Conservation (phyloP, 2,888 invertebrate species). For the Polyommatus icarus region DNA sequence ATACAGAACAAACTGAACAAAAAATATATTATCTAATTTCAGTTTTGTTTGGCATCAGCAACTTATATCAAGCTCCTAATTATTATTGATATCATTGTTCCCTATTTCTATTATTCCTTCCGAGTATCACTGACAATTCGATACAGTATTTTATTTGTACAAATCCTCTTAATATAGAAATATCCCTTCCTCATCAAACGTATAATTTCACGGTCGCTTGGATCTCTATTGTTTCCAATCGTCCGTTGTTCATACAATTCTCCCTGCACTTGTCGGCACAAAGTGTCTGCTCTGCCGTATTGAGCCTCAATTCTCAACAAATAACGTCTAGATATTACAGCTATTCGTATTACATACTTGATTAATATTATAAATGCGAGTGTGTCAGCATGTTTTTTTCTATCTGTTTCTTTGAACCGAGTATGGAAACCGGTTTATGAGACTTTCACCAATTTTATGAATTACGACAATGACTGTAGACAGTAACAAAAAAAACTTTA, state of each 20-base stretch:
- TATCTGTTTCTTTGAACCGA: neutral
- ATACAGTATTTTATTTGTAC: neutral
- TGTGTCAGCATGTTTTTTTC: too few relatives aligned
- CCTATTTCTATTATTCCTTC: neutral
- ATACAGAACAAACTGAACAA: too few relatives aligned
- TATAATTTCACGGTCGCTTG: constrained; percentile 8
- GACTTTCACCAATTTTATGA: too few relatives aligned
- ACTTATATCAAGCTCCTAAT: neutral
- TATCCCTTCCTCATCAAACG: constrained; percentile 17
- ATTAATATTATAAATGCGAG: too few relatives aligned
- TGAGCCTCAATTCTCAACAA: neutral
- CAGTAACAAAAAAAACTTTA: too few relatives aligned
- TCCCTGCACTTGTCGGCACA: neutral
- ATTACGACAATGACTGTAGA: too few relatives aligned
- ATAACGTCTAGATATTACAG: neutral
- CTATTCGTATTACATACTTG: neutral
- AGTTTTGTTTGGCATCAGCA: neutral
- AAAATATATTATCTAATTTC: too few relatives aligned
- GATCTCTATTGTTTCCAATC: constrained; percentile 10
- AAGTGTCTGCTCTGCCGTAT: neutral
- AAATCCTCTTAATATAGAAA: constrained; percentile 1
- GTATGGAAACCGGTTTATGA: neutral
- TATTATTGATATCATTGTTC: neutral
- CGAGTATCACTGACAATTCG: neutral
- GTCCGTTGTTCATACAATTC: neutral